Evolutionary conservation across 2,888 invertebrate genomes (phyloP).

Genomic region (Hymenopus coronatus): DNA sequence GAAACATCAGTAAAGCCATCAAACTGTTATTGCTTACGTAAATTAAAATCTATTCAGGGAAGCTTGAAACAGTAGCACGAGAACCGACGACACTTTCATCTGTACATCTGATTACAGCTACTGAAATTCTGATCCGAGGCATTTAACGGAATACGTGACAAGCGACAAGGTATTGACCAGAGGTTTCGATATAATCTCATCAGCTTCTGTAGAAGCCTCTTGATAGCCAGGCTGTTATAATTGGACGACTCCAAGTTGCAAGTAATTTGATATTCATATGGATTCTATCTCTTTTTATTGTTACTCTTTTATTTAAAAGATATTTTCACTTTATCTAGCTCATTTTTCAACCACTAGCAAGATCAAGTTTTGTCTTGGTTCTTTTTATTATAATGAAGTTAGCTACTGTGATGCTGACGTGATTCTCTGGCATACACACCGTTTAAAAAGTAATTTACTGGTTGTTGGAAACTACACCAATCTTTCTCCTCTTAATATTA

Average conservation of each 20-base stretch:
- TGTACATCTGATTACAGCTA: neutral
- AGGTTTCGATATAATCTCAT: neutral
- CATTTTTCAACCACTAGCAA: neutral
- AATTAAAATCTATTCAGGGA: neutral
- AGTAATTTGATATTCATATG: neutral
- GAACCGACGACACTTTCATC: neutral
- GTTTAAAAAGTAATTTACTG: conserved; percentile 17
- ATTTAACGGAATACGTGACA: neutral
- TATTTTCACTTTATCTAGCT: neutral
- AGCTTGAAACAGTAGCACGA: neutral
- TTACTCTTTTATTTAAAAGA: neutral
- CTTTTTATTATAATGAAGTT: neutral
- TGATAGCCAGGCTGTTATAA: neutral
- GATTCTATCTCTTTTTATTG: neutral
- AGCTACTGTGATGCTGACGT: neutral
- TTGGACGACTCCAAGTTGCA: neutral
- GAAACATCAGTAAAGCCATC: neutral
- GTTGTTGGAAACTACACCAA: neutral
- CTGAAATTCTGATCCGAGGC: neutral
- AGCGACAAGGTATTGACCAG: neutral
- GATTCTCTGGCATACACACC: neutral
- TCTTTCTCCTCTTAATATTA: neutral
- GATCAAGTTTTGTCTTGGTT: neutral
- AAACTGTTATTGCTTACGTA: neutral
- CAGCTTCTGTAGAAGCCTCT: neutral